Conservation (phyloP, 2,797 vertebrate species). For the Molossus alvarezi region DNA sequence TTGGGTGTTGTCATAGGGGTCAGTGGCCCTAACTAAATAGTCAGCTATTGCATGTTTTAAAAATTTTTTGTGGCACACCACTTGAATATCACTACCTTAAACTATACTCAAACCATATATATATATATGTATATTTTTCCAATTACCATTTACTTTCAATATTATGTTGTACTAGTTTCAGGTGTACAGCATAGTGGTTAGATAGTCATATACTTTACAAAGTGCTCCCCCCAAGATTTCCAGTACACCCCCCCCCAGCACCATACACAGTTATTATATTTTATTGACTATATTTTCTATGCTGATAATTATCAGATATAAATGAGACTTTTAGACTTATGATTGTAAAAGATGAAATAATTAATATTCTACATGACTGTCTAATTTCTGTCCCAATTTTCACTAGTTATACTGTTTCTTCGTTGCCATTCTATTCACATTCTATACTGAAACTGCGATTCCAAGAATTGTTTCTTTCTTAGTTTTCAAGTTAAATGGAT, state of each 20-base stretch:
- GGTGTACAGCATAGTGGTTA: background rate
- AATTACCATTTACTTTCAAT: background rate
- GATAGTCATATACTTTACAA: background rate
- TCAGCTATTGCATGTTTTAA: background rate
- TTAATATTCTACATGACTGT: background rate
- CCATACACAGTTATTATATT: background rate
- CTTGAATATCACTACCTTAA: background rate
- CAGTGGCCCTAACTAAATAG: background rate
- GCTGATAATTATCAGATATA: background rate
- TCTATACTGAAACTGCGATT: background rate
- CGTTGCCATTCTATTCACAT: background rate
- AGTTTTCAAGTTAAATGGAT: conserved; percentile 12
- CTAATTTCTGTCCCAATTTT: background rate
- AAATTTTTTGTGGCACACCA: background rate
- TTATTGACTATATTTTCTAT: background rate
- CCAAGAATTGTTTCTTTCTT: background rate
- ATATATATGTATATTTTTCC: background rate
- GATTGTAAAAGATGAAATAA: conserved; percentile 42
- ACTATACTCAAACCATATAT: background rate
- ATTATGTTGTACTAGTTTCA: background rate
- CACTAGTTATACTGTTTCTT: background rate
- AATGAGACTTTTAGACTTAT: background rate
- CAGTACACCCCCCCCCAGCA: background rate
- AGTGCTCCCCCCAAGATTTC: background rate
- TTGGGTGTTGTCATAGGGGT: background rate